Conservation (phyloP, 2,888 invertebrate genomes). For the Pammene fasciana region DNA sequence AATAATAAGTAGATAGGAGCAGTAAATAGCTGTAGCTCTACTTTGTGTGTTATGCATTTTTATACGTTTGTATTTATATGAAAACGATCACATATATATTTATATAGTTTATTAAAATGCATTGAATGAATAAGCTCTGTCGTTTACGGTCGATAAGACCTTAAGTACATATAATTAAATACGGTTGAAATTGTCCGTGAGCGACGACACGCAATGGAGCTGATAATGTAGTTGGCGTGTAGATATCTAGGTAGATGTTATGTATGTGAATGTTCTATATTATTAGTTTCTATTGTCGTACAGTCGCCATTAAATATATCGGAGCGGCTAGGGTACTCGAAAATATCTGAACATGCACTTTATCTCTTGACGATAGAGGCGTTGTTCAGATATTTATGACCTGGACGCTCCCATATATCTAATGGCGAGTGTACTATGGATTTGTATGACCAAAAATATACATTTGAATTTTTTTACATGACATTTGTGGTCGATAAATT, state of each 20-base stretch:
- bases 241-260: conserved; percentile 55
- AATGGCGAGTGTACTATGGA: conserved; percentile 52
- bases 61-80: conserved; percentile 64
- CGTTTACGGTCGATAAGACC: conserved; percentile 50
- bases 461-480: neutral
- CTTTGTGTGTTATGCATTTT: conserved; percentile 70
- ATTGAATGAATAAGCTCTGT: conserved; percentile 54
- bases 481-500: neutral
- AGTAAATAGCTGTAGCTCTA: conserved; percentile 69
- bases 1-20: conserved; percentile 61
- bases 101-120: conserved; percentile 57
- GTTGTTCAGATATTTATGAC: no score
- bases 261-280: conserved; percentile 67
- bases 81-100: conserved; percentile 54
- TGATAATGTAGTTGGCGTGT: conserved; percentile 43
- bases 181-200: conserved; percentile 51
- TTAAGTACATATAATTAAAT: conserved; percentile 46
- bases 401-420: no score
- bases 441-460: conserved; percentile 40
- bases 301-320: no score
- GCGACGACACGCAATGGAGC: conserved; percentile 49
- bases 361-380: no score
- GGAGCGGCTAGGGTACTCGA: no score
- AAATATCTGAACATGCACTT: no score
- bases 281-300: no score